Conservation (phyloP, 2,113 vertebrate genomes). For the Dunckerocampus dactyliophorus region DNA sequence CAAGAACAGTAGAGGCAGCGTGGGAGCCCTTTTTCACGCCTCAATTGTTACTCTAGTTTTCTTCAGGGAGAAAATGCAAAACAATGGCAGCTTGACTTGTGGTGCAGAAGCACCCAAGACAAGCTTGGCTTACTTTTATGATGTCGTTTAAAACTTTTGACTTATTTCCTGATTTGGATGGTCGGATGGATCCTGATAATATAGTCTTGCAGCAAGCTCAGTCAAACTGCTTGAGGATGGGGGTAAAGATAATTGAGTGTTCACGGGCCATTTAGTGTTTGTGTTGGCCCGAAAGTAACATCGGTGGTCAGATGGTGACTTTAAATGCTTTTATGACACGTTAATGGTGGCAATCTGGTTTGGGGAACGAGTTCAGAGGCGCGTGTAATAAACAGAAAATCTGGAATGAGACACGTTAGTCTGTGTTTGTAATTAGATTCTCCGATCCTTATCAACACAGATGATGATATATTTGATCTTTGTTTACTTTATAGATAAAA, state of each 20-base stretch:
- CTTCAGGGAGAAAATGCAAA: slow-evolving; percentile 5
- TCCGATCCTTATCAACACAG: too few relatives aligned
- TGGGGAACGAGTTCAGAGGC: too few relatives aligned
- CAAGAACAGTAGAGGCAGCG: slow-evolving; percentile 1
- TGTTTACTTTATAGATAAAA: too few relatives aligned
- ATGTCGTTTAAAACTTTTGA: slow-evolving; percentile 4
- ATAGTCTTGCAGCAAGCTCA: background rate
- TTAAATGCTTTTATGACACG: too few relatives aligned
- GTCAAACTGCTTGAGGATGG: background rate
- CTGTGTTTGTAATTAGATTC: too few relatives aligned
- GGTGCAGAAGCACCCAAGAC: background rate
- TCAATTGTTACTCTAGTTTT: background rate
- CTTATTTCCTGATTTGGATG: slow-evolving; percentile 3
- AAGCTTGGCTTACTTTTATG: background rate
- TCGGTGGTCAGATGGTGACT: background rate
- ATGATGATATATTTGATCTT: too few relatives aligned
- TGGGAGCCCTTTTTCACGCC: background rate
- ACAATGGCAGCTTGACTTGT: slow-evolving; percentile 9
- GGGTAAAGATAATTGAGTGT: background rate
- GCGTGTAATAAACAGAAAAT: too few relatives aligned
- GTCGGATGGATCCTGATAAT: background rate
- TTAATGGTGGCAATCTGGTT: too few relatives aligned
- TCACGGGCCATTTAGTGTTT: background rate
- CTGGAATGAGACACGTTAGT: too few relatives aligned
- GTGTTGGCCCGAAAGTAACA: background rate